These are phyloP conservation scores for Mobula hypostoma DNA, from an alignment of 2,113 vertebrate species.

Conservation along the genomic window DNA sequence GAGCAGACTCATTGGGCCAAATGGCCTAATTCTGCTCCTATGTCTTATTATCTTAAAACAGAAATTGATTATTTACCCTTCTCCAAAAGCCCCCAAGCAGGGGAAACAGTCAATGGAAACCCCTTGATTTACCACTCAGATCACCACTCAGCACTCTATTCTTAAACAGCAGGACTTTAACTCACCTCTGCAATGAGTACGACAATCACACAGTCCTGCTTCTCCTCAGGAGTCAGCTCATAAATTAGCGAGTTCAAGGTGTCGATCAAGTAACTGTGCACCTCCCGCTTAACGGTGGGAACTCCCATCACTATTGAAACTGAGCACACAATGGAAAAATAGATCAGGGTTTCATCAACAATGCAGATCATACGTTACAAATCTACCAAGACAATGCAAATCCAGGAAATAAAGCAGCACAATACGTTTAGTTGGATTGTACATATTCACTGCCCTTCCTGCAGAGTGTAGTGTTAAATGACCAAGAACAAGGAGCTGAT, in stretches of 20 bases:
- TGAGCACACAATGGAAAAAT: slow-evolving; percentile 42
- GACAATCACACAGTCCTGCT: slow-evolving; percentile 90
- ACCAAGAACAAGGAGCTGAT: too few species aligned
- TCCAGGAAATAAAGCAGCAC: too few species aligned
- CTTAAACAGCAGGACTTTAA: not conserved
- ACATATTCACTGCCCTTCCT: too few species aligned
- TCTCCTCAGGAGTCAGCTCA: slow-evolving; percentile 81
- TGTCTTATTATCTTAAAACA: too few species aligned
- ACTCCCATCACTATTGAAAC: slow-evolving; percentile 97
- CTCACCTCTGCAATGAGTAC: slow-evolving; percentile 90
- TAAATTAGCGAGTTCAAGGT: slow-evolving; percentile 93
- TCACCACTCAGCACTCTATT: not conserved
- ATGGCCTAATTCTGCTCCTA: too few species aligned
- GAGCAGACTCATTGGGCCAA: too few species aligned
- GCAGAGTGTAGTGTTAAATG: too few species aligned
- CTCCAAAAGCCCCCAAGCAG: not conserved
- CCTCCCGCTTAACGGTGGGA: slow-evolving; percentile 91
- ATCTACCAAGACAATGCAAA: not conserved
- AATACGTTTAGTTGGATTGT: too few species aligned
- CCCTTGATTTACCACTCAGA: not conserved
- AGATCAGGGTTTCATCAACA: not conserved
- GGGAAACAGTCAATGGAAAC: not conserved
- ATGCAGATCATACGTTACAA: not conserved
- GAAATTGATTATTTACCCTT: not conserved
- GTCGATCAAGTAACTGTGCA: slow-evolving; percentile 91